Evolutionary conservation across 2,113 vertebrate genomes (phyloP).

Genomic region (Bujurquina vittata): DNA sequence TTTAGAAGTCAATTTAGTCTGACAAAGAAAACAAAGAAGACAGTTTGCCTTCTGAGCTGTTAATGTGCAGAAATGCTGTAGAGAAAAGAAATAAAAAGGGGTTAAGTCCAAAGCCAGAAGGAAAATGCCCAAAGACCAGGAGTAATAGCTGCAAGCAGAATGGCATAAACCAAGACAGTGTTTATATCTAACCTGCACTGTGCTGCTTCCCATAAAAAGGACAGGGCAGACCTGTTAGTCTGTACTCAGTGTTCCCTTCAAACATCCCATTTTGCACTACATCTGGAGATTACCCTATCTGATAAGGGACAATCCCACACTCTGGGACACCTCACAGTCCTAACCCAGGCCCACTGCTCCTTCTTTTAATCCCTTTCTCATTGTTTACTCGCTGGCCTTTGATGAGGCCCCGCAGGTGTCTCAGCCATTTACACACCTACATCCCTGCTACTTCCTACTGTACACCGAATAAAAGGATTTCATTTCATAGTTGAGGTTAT

Average conservation of each 20-base stretch:
- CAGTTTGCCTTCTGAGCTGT: background rate
- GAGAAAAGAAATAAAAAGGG: background rate
- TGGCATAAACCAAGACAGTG: constrained; percentile 32
- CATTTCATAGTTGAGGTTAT: background rate
- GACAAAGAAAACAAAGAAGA: constrained; percentile 4
- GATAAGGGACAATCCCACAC: constrained; percentile 59
- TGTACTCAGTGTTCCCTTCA: constrained; percentile 74
- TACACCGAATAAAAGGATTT: background rate
- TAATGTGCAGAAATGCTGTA: background rate
- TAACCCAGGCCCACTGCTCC: constrained; percentile 56
- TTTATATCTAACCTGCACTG: constrained; percentile 58
- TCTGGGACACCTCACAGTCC: constrained; percentile 65
- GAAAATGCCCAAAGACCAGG: constrained; percentile 19
- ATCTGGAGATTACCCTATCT: constrained; percentile 77
- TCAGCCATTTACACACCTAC: constrained; percentile 13
- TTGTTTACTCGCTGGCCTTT: constrained; percentile 75
- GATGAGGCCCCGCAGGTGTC: constrained; percentile 70
- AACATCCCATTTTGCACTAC: constrained; percentile 77
- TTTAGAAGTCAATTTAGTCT: constrained; percentile 26
- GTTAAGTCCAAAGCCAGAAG: background rate
- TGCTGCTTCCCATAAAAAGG: constrained; percentile 65
- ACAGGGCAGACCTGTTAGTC: constrained; percentile 62
- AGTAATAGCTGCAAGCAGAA: constrained; percentile 29
- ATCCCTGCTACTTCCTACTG: background rate
- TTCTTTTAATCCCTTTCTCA: constrained; percentile 75